Conservation (phyloP, 2,113 vertebrate species). For the Natator depressus region DNA sequence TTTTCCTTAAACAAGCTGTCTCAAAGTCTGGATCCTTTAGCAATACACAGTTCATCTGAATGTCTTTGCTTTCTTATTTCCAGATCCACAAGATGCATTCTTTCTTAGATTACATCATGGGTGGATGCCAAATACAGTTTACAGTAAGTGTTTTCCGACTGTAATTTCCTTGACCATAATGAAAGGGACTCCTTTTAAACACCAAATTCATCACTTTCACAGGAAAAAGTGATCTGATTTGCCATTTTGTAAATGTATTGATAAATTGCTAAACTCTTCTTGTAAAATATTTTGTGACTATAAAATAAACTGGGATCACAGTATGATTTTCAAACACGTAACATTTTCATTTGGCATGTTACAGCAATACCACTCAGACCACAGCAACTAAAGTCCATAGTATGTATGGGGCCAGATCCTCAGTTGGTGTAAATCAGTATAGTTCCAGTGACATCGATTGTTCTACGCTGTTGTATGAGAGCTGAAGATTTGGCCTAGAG, state of each 20-base stretch:
- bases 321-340: background rate
- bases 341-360: background rate
- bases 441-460: background rate
- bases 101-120: slow-evolving; percentile 99
- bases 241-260: background rate
- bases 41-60: slow-evolving; percentile 12
- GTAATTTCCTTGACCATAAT: background rate
- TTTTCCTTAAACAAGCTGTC: background rate
- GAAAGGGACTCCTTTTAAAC: slow-evolving; percentile 7
- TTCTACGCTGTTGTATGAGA: background rate
- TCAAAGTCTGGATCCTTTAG: background rate
- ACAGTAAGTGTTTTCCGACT: slow-evolving; percentile 86
- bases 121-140: slow-evolving; percentile 99
- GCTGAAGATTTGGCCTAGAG: background rate
- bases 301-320: background rate
- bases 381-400: background rate
- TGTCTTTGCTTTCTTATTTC: slow-evolving; percentile 46
- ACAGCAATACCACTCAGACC: background rate
- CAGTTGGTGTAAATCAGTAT: background rate
- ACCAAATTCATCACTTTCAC: background rate
- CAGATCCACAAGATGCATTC: slow-evolving; percentile 99
- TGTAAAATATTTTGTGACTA: background rate
- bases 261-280: slow-evolving; percentile 26
- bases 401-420: background rate
- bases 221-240: background rate